phyloP scores from a whole-genome alignment of 2,797 vertebrate genomes.

The Hybognathus amarus region DNA sequence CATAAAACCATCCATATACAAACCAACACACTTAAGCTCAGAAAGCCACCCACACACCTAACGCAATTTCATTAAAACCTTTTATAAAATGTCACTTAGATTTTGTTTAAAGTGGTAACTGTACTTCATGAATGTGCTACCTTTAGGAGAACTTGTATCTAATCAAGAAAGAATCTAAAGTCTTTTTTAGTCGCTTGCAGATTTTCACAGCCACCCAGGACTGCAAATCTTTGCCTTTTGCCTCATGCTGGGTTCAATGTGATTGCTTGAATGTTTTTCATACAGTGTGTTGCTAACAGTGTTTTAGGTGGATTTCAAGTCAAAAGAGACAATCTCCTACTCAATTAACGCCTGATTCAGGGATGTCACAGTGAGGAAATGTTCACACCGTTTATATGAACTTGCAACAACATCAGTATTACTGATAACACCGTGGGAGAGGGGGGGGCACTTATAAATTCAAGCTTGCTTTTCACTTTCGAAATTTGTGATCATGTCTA shows the following conservation, averaged over 20 bases:
- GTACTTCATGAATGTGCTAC: neutral
- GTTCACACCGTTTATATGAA: neutral
- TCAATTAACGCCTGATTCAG: too few relatives aligned
- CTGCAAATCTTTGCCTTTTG: neutral
- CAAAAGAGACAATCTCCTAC: neutral
- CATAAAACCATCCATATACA: neutral
- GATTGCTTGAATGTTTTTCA: neutral
- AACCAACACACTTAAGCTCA: neutral
- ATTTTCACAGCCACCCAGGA: constrained; percentile 48
- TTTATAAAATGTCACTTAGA: neutral
- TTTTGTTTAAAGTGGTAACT: neutral
- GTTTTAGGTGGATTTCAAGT: neutral
- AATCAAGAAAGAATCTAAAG: constrained; percentile 7
- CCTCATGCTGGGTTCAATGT: neutral
- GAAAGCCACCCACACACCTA: constrained; percentile 15
- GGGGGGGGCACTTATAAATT: neutral
- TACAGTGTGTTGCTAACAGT: neutral
- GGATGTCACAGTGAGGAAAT: neutral
- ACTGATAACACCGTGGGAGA: neutral
- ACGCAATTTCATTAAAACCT: constrained; percentile 6
- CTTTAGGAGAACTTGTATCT: neutral
- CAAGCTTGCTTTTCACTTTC: neutral
- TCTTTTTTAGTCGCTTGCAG: constrained; percentile 32
- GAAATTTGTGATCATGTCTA: neutral
- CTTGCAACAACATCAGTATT: neutral